Conservation (phyloP, 2,113 vertebrate species). For the Pedionomus torquatus region DNA sequence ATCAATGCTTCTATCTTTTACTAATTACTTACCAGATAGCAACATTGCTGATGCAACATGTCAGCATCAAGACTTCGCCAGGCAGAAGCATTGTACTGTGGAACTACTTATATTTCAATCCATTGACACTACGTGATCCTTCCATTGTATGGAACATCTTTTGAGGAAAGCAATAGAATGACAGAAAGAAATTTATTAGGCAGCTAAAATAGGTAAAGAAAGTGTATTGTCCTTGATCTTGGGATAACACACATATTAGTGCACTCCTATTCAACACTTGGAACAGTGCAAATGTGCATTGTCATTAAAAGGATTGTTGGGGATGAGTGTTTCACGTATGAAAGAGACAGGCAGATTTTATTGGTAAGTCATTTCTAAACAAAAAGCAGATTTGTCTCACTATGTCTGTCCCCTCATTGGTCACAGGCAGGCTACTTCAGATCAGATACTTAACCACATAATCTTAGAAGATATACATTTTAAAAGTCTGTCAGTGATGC, state of each 20-base stretch:
- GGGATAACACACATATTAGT: not conserved
- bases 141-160: not conserved
- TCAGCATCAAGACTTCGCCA: constrained; percentile 8
- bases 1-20: not conserved
- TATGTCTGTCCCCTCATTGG: not conserved
- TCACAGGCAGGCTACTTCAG: not conserved
- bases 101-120: not conserved
- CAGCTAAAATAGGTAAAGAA: not conserved
- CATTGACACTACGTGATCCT: not conserved
- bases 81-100: not conserved
- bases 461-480: not conserved
- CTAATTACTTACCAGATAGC: constrained; percentile 18
- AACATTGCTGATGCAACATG: not conserved
- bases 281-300: not conserved
- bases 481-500: not conserved
- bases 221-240: not conserved
- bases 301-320: not conserved
- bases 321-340: not conserved
- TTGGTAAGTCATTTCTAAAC: not conserved
- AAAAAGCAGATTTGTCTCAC: not conserved
- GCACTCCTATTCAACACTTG: not conserved
- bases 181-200: not conserved
- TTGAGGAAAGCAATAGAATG: not conserved
- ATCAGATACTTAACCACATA: not conserved
- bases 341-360: not conserved